Evolutionary conservation across 2,888 invertebrate species (phyloP).

Genomic region (Cephus runcator): DNA sequence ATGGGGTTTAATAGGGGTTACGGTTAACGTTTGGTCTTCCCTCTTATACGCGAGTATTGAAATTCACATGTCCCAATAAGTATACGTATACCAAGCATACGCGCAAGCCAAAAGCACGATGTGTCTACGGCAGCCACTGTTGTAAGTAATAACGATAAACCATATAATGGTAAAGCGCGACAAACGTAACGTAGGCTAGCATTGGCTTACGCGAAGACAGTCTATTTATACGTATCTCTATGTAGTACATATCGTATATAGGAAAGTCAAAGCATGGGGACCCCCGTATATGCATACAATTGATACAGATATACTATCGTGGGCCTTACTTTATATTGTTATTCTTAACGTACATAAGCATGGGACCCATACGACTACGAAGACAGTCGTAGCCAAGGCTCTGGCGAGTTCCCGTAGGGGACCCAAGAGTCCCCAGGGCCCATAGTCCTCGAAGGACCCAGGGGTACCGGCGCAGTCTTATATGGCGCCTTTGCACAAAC

Average conservation of each 20-base stretch:
- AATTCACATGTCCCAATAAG: not conserved
- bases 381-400: not conserved
- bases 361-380: not conserved
- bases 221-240: not conserved
- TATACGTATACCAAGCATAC: conserved; percentile 17
- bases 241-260: not conserved
- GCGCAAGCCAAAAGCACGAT: not conserved
- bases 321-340: conserved; percentile 47
- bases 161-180: conserved; percentile 59
- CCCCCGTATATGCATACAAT: conserved; percentile 62
- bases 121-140: not conserved
- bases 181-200: conserved; percentile 47
- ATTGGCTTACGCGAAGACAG: conserved; percentile 16
- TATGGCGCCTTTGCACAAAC: conserved; percentile 59
- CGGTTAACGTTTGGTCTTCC: conserved; percentile 6
- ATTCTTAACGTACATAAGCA: conserved; percentile 23
- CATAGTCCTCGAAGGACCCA: not conserved
- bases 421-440: not conserved
- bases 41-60: not conserved
- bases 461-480: conserved; percentile 39
- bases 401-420: not conserved
- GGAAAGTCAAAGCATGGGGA: not conserved
- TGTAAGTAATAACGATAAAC: conserved; percentile 58
- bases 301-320: conserved; percentile 65
- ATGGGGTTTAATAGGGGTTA: conserved; percentile 55